Conservation (phyloP, 2,113 vertebrate species). For the Cyprinus carpio region DNA sequence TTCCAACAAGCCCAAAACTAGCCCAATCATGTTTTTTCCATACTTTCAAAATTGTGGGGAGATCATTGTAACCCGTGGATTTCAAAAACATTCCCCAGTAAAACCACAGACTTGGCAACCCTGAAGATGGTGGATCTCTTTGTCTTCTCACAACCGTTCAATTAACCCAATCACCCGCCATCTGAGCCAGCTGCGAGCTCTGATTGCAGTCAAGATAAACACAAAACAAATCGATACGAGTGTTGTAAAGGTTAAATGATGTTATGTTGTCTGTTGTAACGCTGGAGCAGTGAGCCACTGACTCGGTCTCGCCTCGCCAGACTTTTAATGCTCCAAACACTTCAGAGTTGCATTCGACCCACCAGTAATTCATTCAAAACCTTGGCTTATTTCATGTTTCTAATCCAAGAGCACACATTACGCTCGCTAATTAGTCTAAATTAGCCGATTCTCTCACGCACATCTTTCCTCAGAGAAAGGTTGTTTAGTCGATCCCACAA, state of each 20-base stretch:
- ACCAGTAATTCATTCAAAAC: conserved; percentile 51
- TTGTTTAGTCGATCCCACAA: conserved; percentile 84
- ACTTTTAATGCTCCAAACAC: conserved; percentile 14
- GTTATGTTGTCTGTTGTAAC: conserved; percentile 51
- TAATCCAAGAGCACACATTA: conserved; percentile 72
- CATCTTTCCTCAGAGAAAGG: conserved; percentile 82
- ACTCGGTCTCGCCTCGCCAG: not conserved
- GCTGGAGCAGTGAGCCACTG: conserved; percentile 22
- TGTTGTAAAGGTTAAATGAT: conserved; percentile 62
- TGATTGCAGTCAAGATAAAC: conserved; percentile 54
- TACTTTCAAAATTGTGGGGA: not conserved
- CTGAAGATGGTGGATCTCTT: conserved; percentile 20
- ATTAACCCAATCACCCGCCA: conserved; percentile 49
- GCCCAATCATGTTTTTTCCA: not conserved
- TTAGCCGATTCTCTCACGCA: conserved; percentile 77
- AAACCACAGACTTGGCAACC: not conserved
- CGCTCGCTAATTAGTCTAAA: conserved; percentile 81
- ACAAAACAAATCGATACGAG: conserved; percentile 55
- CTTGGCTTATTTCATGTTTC: conserved; percentile 15
- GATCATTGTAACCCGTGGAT: not conserved
- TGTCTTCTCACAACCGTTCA: conserved; percentile 46
- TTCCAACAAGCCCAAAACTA: not conserved
- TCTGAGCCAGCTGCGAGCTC: conserved; percentile 40
- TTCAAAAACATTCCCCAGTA: not conserved
- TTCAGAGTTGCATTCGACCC: conserved; percentile 21